Conservation (phyloP, 2,797 vertebrate species). For the Vipera latastei region DNA sequence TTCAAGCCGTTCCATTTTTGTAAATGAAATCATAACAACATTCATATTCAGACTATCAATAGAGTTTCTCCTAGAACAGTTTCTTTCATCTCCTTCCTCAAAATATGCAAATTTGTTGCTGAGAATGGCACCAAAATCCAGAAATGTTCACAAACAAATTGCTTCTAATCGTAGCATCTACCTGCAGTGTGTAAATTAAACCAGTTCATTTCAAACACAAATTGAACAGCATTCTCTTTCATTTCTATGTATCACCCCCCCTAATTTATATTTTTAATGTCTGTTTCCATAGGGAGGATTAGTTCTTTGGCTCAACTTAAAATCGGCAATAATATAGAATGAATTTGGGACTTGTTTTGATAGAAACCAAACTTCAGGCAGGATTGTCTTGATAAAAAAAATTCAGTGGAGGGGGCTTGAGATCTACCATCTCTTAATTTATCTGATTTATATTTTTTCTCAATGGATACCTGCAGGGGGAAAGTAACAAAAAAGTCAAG, state of each 20-base stretch:
- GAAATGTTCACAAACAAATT: neutral
- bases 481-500: neutral
- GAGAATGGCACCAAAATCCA: neutral
- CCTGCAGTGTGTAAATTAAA: neutral
- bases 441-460: neutral
- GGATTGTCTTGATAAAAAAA: neutral
- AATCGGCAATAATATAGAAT: neutral
- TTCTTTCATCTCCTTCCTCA: neutral
- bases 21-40: neutral
- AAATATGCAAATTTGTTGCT: neutral
- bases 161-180: neutral
- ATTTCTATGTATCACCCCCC: slow-evolving; percentile 73
- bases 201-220: neutral
- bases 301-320: slow-evolving; percentile 13
- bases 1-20: neutral
- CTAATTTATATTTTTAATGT: slow-evolving; percentile 36
- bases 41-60: neutral
- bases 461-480: neutral
- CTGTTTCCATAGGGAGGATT: neutral
- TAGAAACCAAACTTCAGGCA: neutral
- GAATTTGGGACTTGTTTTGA: neutral
- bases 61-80: neutral
- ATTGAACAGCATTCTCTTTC: neutral
- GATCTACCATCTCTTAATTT: neutral
- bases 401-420: neutral